These are phyloP conservation scores for Enteromius thamalakanensis DNA, from an alignment of 2,797 vertebrate genomes.

Conservation along the genomic window DNA sequence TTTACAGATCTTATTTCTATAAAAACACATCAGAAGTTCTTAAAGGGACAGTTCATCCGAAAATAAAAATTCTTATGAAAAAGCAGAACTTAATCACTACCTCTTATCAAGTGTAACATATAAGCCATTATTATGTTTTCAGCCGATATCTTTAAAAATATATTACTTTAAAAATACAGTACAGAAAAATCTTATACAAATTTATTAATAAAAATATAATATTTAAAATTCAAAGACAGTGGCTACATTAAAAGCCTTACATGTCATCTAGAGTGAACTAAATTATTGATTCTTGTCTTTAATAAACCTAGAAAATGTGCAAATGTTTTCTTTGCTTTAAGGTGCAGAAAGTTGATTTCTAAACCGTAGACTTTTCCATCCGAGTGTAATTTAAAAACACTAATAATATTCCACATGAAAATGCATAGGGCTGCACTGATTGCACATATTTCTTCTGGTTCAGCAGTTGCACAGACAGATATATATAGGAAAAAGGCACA, in stretches of 20 bases:
- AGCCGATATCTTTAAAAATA: neutral
- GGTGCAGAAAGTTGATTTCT: neutral
- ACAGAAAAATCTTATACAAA: neutral
- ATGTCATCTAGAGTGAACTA: neutral
- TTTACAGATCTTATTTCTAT: neutral
- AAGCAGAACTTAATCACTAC: neutral
- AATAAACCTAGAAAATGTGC: neutral
- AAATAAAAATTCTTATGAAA: neutral
- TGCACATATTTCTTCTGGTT: neutral
- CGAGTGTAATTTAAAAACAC: neutral
- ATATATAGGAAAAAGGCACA: neutral
- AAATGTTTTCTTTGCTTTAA: constrained; percentile 9
- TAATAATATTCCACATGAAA: neutral
- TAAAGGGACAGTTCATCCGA: neutral
- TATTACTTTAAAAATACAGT: neutral
- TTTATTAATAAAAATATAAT: neutral
- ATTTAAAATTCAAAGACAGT: neutral
- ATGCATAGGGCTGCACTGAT: neutral
- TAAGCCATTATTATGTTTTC: neutral
- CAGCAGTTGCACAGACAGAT: neutral
- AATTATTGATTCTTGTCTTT: neutral
- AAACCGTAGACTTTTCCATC: neutral
- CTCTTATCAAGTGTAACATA: neutral
- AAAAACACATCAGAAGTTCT: neutral
- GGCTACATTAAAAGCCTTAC: neutral